These are phyloP conservation scores for Gila robusta DNA, from an alignment of 2,797 vertebrate species.

Conservation along the genomic window DNA sequence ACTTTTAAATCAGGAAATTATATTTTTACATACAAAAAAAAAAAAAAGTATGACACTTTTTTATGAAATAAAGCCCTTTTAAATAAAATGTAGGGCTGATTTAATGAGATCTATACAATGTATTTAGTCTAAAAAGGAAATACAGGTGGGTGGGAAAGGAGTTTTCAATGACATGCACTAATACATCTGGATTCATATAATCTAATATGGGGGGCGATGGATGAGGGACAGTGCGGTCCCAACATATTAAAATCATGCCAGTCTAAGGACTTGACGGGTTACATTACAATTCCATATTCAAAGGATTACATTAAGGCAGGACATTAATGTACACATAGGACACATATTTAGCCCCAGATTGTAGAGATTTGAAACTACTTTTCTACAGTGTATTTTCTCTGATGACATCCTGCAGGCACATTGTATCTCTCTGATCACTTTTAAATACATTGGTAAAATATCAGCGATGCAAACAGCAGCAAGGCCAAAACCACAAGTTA, in stretches of 20 bases:
- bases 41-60: neutral
- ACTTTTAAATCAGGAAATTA: conserved; percentile 32
- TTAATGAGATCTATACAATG: conserved; percentile 28
- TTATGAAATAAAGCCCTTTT: conserved; percentile 53
- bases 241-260: conserved; percentile 63
- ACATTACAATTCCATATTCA: conserved; percentile 60
- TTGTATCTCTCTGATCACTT: conserved; percentile 71
- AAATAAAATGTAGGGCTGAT: conserved; percentile 51
- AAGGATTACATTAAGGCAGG: conserved; percentile 67
- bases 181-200: conserved; percentile 53
- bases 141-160: neutral
- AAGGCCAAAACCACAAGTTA: conserved; percentile 83
- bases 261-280: conserved; percentile 58
- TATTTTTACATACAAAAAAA: neutral
- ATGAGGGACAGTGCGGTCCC: conserved; percentile 33
- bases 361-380: conserved; percentile 57
- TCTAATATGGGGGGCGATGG: conserved; percentile 23
- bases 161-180: conserved; percentile 58
- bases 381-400: conserved; percentile 69
- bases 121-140: conserved; percentile 31
- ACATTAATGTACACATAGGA: conserved; percentile 63
- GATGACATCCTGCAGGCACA: conserved; percentile 80
- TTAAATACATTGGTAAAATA: conserved; percentile 74
- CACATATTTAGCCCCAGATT: conserved; percentile 63
- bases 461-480: conserved; percentile 88